Base-by-base conservation (phyloP, 2,888 invertebrate species). In the Ectropis crepuscularia region DNA sequence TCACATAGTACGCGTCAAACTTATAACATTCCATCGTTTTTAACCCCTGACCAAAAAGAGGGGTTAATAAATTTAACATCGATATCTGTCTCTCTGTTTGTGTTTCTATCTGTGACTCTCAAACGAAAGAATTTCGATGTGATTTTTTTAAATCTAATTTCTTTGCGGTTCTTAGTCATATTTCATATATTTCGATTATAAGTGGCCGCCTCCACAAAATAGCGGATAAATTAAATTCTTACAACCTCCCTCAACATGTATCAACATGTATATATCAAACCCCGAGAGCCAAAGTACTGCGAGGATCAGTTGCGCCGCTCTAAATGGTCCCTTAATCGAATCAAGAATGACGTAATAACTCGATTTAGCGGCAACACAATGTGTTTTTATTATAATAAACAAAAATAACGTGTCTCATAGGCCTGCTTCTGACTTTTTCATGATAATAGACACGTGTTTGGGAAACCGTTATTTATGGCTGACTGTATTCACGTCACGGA, bases 301-400 rank as follows among this genome's bases (percentile, higher is more conserved):
- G 16, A 37, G 12, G 39, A 50, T 47, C 46, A 10, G 46, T 50
- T 28, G 10, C 49, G 28, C 37, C 28, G 11, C 50, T 36, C 51
- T 49, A 65, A 65, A 60, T 55, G 64, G 59, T 79, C 88, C 89
- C 88, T 88, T 87, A 82, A 83, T 82, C 78, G 79, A 86, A 81
- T 86, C 83, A 87, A 87, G 87, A 85, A 86, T 86, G 81, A 85
- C 76, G 79, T 83, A 82, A 87, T 89, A 89, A 87, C 85, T 87
- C 79, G 85, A 87, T 88, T 88, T 84, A 78, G 78, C 71, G 75
- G 81, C 80, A 85, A 83, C 82, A 80, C 80, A 82, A 80, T 78
- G 81, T 77, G 82, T 80, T 85, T 86, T 80, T 82, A 86, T 84
- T 85, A 80, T 82, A 83, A 83, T 67, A 80, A 82, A 84, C 84